A percentile compares a stretch with the other conserved stretches of the same genome.
Conservation (phyloP, 1,140 invertebrate species). For the Pantala flavescens region DNA sequence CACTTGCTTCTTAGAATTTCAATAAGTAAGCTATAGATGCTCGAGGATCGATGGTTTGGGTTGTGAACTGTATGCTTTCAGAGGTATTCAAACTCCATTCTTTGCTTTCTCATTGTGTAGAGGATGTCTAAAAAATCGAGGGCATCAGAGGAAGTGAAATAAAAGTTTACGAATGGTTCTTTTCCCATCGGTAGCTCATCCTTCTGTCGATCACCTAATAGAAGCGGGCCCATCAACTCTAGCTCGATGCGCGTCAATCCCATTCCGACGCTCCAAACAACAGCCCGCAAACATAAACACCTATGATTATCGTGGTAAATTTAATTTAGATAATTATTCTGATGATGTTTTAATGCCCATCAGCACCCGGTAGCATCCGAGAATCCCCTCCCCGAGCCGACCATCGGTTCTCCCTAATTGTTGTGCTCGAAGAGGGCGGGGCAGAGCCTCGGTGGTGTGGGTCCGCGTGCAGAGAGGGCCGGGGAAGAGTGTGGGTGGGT, state of each 20-base stretch:
- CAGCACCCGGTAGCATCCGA: not conserved
- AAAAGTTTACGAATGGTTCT: too few relatives aligned
- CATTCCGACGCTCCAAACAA: not conserved
- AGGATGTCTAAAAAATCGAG: too few relatives aligned
- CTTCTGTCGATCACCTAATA: too few relatives aligned
- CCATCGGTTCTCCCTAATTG: slow-evolving; percentile 1
- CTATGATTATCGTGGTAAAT: not conserved
- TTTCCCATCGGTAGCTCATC: too few relatives aligned
- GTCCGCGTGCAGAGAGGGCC: not conserved
- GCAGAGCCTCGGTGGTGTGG: not conserved
- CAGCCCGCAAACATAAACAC: not conserved
- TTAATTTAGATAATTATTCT: slow-evolving; percentile 11
- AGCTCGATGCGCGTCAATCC: not conserved
- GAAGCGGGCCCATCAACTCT: too few relatives aligned
- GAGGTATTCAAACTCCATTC: too few relatives aligned
- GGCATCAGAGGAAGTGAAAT: too few relatives aligned
- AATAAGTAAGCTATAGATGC: too few relatives aligned
- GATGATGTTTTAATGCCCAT: slow-evolving; percentile 6
- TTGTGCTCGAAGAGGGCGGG: not conserved
- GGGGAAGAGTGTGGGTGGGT: not conserved
- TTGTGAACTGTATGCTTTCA: too few relatives aligned
- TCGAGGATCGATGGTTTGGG: too few relatives aligned
- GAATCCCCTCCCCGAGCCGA: not conserved
- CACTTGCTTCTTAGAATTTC: too few relatives aligned
- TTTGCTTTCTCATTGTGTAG: too few relatives aligned